A percentile compares a stretch with the other conserved stretches of the same genome.
phyloP scores from a whole-genome alignment of 2,797 vertebrate genomes.

The Fundulus diaphanus region DNA sequence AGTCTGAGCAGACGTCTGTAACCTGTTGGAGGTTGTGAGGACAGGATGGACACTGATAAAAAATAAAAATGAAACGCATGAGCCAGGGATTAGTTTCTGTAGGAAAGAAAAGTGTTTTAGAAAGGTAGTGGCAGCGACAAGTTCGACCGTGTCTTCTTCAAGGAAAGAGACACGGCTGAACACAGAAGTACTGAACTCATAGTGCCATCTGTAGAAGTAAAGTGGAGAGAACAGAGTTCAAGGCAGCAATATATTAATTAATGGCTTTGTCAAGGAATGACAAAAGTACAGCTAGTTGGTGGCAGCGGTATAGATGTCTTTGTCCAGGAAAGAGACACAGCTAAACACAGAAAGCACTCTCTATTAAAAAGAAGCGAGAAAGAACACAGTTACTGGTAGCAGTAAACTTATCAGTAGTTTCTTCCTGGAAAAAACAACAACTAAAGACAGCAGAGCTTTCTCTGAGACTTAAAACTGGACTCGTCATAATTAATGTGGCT shows the following conservation, averaged over 20 bases:
- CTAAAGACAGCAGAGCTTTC: neutral
- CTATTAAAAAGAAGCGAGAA: neutral
- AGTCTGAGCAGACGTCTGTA: no score
- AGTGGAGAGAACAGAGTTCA: neutral
- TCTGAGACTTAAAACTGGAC: neutral
- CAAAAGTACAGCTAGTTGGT: no score
- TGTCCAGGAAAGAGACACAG: neutral
- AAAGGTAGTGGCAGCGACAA: neutral
- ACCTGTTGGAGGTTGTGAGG: no score
- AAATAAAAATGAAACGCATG: neutral
- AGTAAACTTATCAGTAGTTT: neutral
- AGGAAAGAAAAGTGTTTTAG: neutral
- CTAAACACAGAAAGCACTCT: neutral
- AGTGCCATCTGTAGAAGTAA: neutral
- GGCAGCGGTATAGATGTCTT: no score
- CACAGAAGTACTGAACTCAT: no score
- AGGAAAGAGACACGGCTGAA: neutral
- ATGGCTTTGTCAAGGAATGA: neutral
- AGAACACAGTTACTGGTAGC: no score
- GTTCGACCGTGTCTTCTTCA: neutral
- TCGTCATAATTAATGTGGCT: neutral
- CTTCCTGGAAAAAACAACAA: neutral
- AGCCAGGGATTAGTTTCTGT: neutral
- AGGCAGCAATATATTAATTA: neutral
- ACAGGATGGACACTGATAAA: neutral